Evolutionary conservation across 2,113 vertebrate species (phyloP).

Genomic region (Notothenia rossii): DNA sequence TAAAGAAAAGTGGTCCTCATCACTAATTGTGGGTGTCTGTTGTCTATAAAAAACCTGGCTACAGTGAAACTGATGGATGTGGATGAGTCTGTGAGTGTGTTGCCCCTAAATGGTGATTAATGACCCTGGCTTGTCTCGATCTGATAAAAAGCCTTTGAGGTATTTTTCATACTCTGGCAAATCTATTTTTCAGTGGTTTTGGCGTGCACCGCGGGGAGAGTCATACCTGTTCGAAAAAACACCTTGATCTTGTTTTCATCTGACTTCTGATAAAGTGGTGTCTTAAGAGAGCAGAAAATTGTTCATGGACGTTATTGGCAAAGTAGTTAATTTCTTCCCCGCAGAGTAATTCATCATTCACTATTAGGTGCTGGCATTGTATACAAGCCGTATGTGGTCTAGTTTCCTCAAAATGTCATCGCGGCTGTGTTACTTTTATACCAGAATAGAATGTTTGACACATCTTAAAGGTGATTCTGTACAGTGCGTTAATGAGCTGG

Average conservation of each 20-base stretch:
- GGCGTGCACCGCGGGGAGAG: conserved; percentile 4
- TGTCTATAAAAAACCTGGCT: conserved; percentile 26
- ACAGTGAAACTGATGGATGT: conserved; percentile 74
- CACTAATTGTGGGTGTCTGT: conserved; percentile 2
- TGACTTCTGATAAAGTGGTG: conserved; percentile 14
- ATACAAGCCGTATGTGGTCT: not conserved
- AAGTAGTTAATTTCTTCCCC: conserved; percentile 21
- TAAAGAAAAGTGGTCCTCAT: conserved; percentile 19
- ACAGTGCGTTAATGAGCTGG: conserved; percentile 24
- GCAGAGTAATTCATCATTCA: conserved; percentile 22
- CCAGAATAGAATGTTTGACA: conserved; percentile 1
- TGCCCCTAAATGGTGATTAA: conserved; percentile 73
- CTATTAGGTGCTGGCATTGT: not conserved
- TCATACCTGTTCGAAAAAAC: conserved; percentile 31
- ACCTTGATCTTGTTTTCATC: conserved; percentile 40
- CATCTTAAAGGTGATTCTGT: conserved; percentile 4
- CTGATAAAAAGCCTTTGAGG: conserved; percentile 59
- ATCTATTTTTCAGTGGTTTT: conserved; percentile 58
- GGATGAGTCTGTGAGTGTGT: conserved; percentile 64
- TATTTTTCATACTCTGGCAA: conserved; percentile 63
- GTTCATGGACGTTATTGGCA: conserved; percentile 3
- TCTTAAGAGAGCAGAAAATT: conserved; percentile 19
- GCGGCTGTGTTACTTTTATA: conserved; percentile 10
- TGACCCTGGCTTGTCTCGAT: conserved; percentile 64
- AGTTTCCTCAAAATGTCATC: conserved; percentile 4